Percentiles rank a stretch among this genome's conserved stretches.
These are phyloP conservation scores for Bolinopsis microptera DNA, from an alignment of 37 sponge, comb jelly and placozoan genomes.

Conservation along the genomic window DNA sequence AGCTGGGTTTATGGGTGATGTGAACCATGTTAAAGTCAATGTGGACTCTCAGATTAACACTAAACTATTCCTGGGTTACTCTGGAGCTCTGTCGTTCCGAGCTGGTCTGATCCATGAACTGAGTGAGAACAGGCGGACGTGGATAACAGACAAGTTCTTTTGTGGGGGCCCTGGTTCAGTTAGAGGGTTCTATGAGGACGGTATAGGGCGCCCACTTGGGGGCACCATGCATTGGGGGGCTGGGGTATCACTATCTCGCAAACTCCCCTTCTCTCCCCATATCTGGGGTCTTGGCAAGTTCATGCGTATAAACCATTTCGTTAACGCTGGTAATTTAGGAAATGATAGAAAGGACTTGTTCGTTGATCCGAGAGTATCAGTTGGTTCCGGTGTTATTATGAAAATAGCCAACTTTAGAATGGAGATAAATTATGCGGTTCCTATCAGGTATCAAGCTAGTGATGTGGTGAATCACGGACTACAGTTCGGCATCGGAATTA, in stretches of 20 bases:
- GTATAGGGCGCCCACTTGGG: constrained; percentile 25
- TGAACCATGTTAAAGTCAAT: constrained; percentile 23
- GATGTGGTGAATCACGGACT: constrained; percentile 47
- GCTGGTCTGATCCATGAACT: background rate
- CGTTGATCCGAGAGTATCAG: background rate
- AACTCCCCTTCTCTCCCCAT: constrained; percentile 56
- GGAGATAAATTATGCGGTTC: constrained; percentile 59
- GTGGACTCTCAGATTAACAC: background rate
- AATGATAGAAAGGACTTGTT: background rate
- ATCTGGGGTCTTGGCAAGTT: constrained; percentile 54
- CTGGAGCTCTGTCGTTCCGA: background rate
- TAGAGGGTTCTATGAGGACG: constrained; percentile 42
- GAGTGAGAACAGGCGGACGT: background rate
- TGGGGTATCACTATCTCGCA: background rate
- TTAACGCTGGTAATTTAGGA: constrained; percentile 46
- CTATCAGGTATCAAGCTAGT: constrained; percentile 15
- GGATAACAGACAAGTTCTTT: constrained; percentile 54
- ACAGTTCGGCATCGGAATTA: constrained; percentile 53
- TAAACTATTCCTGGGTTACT: background rate
- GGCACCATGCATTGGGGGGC: constrained; percentile 57
- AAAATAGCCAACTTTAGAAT: background rate
- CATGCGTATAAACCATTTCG: constrained; percentile 44
- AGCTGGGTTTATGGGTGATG: constrained; percentile 59
- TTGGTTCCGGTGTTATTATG: constrained; percentile 28
- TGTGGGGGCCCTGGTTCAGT: constrained; percentile 42